A percentile compares a stretch with the other conserved stretches of the same genome.
These are phyloP conservation scores for Latrodectus geometricus DNA, from an alignment of 1,140 invertebrate species.

Conservation along the genomic window DNA sequence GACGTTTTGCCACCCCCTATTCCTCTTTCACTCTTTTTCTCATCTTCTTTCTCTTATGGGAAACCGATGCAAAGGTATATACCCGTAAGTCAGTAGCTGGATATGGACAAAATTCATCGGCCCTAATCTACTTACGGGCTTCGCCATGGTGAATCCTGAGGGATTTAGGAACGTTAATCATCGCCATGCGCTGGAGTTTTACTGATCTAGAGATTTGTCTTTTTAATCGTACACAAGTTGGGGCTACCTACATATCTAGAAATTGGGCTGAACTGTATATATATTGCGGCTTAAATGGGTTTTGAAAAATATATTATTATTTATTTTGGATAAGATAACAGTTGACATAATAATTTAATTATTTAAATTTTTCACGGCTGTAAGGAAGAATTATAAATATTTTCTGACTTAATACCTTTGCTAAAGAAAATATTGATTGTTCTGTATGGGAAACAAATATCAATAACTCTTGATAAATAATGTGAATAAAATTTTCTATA, in stretches of 20 bases:
- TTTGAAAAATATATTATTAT: no score
- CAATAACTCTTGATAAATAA: no score
- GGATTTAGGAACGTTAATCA: slow-evolving; percentile 49
- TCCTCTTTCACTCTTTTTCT: background rate
- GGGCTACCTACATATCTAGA: background rate
- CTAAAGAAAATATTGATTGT: no score
- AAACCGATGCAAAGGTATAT: slow-evolving; percentile 13
- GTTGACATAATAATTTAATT: no score
- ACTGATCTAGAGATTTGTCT: background rate
- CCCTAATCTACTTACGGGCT: slow-evolving; percentile 51
- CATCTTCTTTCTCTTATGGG: slow-evolving; percentile 29
- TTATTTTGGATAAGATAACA: no score
- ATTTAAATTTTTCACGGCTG: no score
- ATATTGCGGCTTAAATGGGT: no score
- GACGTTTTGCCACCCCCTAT: background rate
- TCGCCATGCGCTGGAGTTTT: slow-evolving; percentile 41
- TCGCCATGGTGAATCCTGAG: slow-evolving; percentile 21
- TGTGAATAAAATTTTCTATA: no score
- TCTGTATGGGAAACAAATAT: no score
- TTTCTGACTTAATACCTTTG: no score
- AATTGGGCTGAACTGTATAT: no score
- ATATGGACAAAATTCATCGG: slow-evolving; percentile 54
- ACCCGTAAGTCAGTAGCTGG: slow-evolving; percentile 50
- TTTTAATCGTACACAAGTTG: slow-evolving; percentile 24
- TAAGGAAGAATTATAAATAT: no score